Base-by-base conservation (phyloP, 2,113 vertebrate species). In the Scalopus aquaticus region DNA sequence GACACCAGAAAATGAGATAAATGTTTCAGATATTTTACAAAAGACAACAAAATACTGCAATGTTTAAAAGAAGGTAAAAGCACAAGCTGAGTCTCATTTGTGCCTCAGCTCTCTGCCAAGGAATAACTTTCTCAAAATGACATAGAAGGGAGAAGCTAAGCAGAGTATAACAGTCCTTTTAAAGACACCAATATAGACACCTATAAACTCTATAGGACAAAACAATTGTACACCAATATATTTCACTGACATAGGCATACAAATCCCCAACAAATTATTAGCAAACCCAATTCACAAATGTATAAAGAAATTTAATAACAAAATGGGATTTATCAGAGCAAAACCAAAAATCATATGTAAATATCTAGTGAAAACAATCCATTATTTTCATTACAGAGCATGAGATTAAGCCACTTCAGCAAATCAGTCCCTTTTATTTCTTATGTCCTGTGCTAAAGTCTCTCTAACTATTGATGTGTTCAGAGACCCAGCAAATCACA, bases 231-330 rank as follows among this genome's bases (percentile, higher is more conserved):
- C 2, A 46, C 8, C 2, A 79, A 39, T 26, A 28, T 42, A 28
- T 65, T 95, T 60, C 28, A 58, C 20, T 81, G 67, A 81, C 42
- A 32, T 17, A 88, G 39, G 77, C 74, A 20, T 6, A 39, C 82
- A 95, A 93, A n/a, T 35, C 22, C 17, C 77, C 54, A 86, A 90
- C 22, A 78, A 94, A 65, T 88, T 51, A 80, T 60, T 32, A 85
- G 8, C 26, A 93, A 90, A 17, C 4, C 35, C 85, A 84, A 73
- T 39, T 16, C 12, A 60, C 20, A 96, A 72, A 91, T 69, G 49
- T 13, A 78, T 60, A 26, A 72, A 72, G 70, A 62, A 7, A 54
- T 56, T 77, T 94, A 89, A 81, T 81, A 22, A 81, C 1, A 11
- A 87, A 69, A 13, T 83, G 32, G 16, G 19, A 16, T 67, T 79